Evolutionary conservation across 2,113 vertebrate genomes (phyloP), one percentile per base, ranked within the genome.

Genomic region (Charadrius vociferus): DNA sequence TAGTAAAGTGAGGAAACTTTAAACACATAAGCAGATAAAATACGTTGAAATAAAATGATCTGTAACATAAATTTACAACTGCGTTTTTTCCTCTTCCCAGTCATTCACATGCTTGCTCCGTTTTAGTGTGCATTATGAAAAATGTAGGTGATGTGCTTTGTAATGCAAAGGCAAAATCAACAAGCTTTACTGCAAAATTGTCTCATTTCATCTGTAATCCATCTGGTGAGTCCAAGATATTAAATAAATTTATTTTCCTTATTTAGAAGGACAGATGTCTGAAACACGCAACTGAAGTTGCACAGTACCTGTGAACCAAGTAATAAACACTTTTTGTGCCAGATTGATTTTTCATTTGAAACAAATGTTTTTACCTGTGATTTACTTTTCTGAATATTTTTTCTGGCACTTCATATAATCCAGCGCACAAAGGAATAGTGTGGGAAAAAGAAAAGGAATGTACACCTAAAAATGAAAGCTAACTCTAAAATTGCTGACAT

Each of bases 1-100:
- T 3, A 7, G 24, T 52, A 14, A 90, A 90, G 52, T 27, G 36
- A 78, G 18, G 79, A 53, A 84, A 77, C 15, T 78, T 83, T 5
- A 55, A 71, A 41, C 14, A 26, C 17, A 6, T 41, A 61, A 66
- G 41, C 34, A 82, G 55, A 62, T 72, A 77, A 82, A 83, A 86
- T 62, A 27, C 8, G 29, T 41, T 39, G 50, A 70, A 89, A 59
- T 29, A 13, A 92, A 89, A 6, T 23, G 58, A 32, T 26, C 68
- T 41, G 11, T 68, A 59, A 41, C 29, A 96, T 96, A 96, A 96
- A 98, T 98, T 98, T 96, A 97, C 98, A 98, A 94, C 98, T 98
- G 97, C 65, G 0, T 80, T 82, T 90, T 94, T 82, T 87, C 92
- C 84, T 95, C 53, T 95, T 95, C 89, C 92, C 71, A 19, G 52